Evolutionary conservation across 2,797 vertebrate genomes (phyloP).

Genomic region (Bufotes viridis): DNA sequence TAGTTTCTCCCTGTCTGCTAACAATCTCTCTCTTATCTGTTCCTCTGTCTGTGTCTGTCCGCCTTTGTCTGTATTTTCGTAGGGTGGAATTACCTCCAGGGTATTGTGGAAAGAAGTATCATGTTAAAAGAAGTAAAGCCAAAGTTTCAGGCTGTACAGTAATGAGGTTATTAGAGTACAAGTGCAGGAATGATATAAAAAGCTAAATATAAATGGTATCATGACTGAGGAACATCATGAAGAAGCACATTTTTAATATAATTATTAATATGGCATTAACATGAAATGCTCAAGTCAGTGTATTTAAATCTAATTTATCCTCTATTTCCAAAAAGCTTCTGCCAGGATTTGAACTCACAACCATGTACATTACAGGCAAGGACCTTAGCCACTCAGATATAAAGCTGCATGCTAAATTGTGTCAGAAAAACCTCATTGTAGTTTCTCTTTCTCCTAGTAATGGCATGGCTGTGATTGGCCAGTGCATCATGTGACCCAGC

Average conservation of each 20-base stretch:
- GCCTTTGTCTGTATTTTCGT: conserved; percentile 48
- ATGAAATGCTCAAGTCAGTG: too few species aligned
- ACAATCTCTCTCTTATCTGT: conserved; percentile 47
- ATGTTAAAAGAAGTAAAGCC: conserved; percentile 48
- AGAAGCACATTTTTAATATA: not conserved
- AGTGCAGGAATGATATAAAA: not conserved
- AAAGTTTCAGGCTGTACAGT: conserved; percentile 26
- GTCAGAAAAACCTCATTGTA: too few species aligned
- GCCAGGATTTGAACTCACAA: too few species aligned
- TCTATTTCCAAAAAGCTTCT: too few species aligned
- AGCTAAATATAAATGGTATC: conserved; percentile 6
- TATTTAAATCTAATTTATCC: too few species aligned
- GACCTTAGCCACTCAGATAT: too few species aligned
- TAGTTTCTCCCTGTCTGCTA: conserved; percentile 23
- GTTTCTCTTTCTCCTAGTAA: too few species aligned
- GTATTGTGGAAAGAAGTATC: conserved; percentile 30
- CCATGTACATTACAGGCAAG: too few species aligned
- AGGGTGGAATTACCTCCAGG: conserved; percentile 45
- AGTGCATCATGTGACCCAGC: too few species aligned
- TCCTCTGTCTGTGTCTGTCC: conserved; percentile 32
- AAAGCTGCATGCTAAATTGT: too few species aligned
- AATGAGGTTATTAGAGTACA: conserved; percentile 27
- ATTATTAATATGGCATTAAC: conserved; percentile 9
- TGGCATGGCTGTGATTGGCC: too few species aligned
- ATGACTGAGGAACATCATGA: not conserved